Conservation (phyloP, 2,797 vertebrate genomes). For the Echeneis naucrates region DNA sequence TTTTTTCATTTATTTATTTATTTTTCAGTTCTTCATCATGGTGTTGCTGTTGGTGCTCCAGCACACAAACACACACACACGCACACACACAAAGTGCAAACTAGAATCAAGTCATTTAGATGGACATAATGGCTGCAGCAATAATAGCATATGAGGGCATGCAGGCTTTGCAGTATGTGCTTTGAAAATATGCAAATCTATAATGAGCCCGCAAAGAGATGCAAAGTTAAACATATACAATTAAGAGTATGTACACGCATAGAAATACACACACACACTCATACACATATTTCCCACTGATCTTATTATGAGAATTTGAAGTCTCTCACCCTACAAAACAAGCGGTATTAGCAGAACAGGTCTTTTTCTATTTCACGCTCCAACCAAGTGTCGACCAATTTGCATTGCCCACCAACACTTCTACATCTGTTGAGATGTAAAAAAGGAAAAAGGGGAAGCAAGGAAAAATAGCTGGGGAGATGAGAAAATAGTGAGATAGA, state of each 20-base stretch:
- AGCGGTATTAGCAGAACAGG: slow-evolving; percentile 71
- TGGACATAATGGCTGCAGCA: slow-evolving; percentile 53
- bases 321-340: slow-evolving; percentile 58
- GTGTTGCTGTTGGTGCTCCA: no score
- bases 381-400: slow-evolving; percentile 81
- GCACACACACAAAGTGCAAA: slow-evolving; percentile 5
- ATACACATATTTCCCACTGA: slow-evolving; percentile 23
- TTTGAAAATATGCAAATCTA: slow-evolving; percentile 25
- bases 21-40: slow-evolving; percentile 5
- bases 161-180: slow-evolving; percentile 20
- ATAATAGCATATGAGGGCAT: slow-evolving; percentile 20
- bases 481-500: not conserved
- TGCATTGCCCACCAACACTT: slow-evolving; percentile 72
- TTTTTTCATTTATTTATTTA: not conserved
- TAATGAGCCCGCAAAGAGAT: slow-evolving; percentile 17
- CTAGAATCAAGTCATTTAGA: slow-evolving; percentile 49
- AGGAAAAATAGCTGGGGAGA: slow-evolving; percentile 3
- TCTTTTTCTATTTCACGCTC: slow-evolving; percentile 83
- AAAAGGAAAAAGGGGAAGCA: slow-evolving; percentile 2
- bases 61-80: not conserved
- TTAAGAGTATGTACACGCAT: not conserved
- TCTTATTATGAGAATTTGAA: slow-evolving; percentile 50
- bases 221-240: slow-evolving; percentile 20
- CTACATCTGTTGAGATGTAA: slow-evolving; percentile 63
- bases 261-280: slow-evolving; percentile 24